Evolutionary conservation across 2,888 invertebrate genomes (phyloP).

Genomic region (Troglohyphantes excavatus): DNA sequence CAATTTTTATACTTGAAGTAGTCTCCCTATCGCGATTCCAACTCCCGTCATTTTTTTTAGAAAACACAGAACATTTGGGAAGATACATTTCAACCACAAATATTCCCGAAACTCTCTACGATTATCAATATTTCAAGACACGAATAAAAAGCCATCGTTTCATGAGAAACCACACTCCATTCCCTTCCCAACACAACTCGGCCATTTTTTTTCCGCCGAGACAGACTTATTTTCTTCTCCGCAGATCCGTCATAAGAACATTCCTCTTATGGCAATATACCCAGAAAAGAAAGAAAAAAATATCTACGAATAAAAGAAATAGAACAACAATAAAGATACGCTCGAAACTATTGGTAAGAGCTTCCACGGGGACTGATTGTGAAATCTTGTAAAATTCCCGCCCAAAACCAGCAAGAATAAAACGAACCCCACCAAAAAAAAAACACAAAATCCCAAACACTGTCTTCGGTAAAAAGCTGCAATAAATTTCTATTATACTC

Average conservation of each 20-base stretch:
- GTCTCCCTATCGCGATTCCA: no score
- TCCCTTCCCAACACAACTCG: background rate
- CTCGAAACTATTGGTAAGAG: background rate
- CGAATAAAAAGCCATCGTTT: background rate
- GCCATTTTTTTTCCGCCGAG: background rate
- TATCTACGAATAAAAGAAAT: background rate
- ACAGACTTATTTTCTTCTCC: background rate
- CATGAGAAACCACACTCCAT: background rate
- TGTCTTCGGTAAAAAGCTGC: slow-evolving; percentile 32
- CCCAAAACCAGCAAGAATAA: slow-evolving; percentile 12
- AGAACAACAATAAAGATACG: background rate
- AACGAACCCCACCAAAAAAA: no score
- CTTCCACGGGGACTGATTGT: slow-evolving; percentile 51
- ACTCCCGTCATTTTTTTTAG: no score
- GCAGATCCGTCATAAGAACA: background rate
- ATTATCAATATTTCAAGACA: background rate
- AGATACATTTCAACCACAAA: background rate
- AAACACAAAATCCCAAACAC: slow-evolving; percentile 16
- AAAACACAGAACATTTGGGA: no score
- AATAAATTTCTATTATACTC: slow-evolving; percentile 75
- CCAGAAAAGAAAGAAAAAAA: background rate
- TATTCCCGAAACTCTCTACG: background rate
- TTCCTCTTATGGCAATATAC: background rate
- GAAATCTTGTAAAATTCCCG: slow-evolving; percentile 74
- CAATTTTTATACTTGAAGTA: no score